Base-by-base conservation (phyloP, 2,797 vertebrate genomes). In the Onychomys arenicola region DNA sequence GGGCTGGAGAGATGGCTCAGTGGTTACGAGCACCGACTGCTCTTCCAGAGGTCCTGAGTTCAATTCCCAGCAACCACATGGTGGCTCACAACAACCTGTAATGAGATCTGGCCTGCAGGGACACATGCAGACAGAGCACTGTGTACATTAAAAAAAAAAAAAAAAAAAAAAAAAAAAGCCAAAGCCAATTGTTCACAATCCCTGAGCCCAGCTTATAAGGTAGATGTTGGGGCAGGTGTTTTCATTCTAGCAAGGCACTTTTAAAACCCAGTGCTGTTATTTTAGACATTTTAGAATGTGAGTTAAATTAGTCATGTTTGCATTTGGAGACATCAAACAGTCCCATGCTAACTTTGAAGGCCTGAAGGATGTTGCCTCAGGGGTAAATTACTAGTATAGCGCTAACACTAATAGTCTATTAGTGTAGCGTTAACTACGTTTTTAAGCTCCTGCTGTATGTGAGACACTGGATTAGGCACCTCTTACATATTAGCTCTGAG, bases 231-330 rank as follows among this genome's bases (percentile, higher is more conserved):
- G 13, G 27, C 55, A 49, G 1, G 37, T 27, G 6, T 71, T 95
- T 96, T 90, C 90, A 77, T 82, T 65, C 25, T 65, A 40, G 7
- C 2, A 69, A 91, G 67, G 46, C 6, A 21, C n/a, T 93, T 78
- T 86, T 84, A 86, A 95, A 93, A 49, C n/a, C 32, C 40, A 67
- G 6, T 12, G 21, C 52, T 88, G 49, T 88, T 55, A 75, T n/a
- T 93, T 87, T 88, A 73, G 65, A 69, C n/a, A 6, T 52, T 86
- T 86, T 19, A 63, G 67, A 94, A 84, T 23, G 43, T 89, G 78
- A 90, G 92, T 37, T 81, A 17, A 88, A 78, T 86, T 61, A 71
- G 25, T 76, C 52, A 49, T 46, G 21, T 85, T 93, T 43, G 25
- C 46, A 81, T 49, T 81, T 78, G 82, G 46, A 59, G 32, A 65